Conservation (phyloP, 1,140 invertebrate species). For the Heliconius melpomene region DNA sequence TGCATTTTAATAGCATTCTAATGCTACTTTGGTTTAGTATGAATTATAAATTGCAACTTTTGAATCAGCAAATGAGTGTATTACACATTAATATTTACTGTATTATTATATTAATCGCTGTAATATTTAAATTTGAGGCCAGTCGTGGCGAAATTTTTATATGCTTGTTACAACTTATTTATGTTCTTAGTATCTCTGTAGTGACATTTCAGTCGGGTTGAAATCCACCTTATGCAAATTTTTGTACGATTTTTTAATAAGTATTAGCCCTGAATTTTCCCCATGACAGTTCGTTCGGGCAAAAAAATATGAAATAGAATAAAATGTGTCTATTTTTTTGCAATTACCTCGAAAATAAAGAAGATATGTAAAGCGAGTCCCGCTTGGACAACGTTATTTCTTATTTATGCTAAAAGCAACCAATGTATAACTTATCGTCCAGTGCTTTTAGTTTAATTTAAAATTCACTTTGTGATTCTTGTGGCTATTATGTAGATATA, state of each 20-base stretch:
- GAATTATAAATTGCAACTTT: neutral
- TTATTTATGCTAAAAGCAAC: neutral
- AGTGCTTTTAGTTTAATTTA: neutral
- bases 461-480: neutral
- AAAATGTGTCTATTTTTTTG: too few species aligned
- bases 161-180: too few species aligned
- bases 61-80: neutral
- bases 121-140: neutral
- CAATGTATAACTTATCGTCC: neutral
- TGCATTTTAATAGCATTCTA: conserved; percentile 8
- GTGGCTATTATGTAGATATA: neutral
- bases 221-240: too few species aligned
- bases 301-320: too few species aligned
- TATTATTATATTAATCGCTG: neutral
- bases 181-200: too few species aligned
- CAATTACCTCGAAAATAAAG: neutral
- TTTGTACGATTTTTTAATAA: too few species aligned
- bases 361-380: neutral
- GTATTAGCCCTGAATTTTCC: too few species aligned
- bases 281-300: too few species aligned
- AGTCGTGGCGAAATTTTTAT: too few species aligned
- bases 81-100: neutral
- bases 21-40: conserved; percentile 3
- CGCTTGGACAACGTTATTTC: neutral
- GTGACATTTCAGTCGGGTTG: too few species aligned